These are phyloP conservation scores for Oscheius sp. DNA, from an alignment of 1,140 invertebrate genomes.

Conservation along the genomic window DNA sequence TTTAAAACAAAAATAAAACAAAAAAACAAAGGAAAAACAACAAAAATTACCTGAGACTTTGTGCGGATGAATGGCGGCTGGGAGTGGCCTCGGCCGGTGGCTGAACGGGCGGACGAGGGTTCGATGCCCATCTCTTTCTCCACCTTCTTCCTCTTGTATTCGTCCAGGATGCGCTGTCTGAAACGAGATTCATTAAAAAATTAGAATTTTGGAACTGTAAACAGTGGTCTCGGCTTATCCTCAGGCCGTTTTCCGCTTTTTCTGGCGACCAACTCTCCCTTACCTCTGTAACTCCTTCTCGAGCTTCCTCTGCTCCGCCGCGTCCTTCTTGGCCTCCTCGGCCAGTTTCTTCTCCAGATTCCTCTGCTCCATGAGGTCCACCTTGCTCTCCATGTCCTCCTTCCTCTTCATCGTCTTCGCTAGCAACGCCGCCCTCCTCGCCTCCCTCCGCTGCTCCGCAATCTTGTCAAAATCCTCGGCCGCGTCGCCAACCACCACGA, in stretches of 20 bases:
- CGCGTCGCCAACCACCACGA: background rate
- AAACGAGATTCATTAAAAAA: conserved; percentile 28
- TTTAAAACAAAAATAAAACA: too few species aligned
- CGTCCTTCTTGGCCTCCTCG: conserved; percentile 82
- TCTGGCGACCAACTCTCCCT: background rate
- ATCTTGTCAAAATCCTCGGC: conserved; percentile 29
- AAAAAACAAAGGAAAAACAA: too few species aligned
- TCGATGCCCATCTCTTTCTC: conserved; percentile 47
- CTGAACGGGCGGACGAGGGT: conserved; percentile 41
- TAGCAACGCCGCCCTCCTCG: conserved; percentile 60
- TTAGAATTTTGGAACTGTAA: too few species aligned
- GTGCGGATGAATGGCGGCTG: conserved; percentile 58
- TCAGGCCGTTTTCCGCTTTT: too few species aligned
- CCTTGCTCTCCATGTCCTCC: conserved; percentile 73
- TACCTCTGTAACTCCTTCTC: conserved; percentile 56
- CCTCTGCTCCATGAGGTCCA: conserved; percentile 78
- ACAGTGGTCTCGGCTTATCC: background rate
- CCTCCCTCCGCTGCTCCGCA: conserved; percentile 46
- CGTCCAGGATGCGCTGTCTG: conserved; percentile 57
- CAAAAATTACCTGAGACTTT: conserved; percentile 55
- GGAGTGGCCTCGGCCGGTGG: conserved; percentile 52
- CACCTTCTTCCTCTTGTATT: conserved; percentile 59
- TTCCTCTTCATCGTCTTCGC: conserved; percentile 71
- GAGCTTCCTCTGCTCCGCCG: conserved; percentile 87
- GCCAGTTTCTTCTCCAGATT: conserved; percentile 85